Evolutionary conservation across 2,113 vertebrate species (phyloP).

Genomic region (Anser cygnoides): DNA sequence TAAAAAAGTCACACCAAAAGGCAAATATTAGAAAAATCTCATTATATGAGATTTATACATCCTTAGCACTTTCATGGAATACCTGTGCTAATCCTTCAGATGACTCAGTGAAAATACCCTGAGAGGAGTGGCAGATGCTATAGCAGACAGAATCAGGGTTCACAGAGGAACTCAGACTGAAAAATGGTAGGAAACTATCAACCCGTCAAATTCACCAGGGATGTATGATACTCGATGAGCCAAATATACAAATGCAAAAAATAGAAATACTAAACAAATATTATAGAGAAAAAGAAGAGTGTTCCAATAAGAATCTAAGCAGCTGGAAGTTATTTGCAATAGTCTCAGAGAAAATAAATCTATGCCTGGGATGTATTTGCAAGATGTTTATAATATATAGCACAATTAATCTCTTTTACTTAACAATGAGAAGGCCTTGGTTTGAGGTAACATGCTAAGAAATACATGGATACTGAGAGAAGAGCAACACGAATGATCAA

Average conservation of each 20-base stretch:
- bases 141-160: neutral
- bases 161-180: neutral
- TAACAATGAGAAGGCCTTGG: neutral
- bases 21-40: neutral
- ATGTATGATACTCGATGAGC: neutral
- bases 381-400: neutral
- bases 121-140: neutral
- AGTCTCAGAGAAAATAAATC: neutral
- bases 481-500: neutral
- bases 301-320: neutral
- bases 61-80: neutral
- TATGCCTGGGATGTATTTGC: neutral
- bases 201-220: neutral
- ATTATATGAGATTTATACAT: neutral
- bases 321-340: neutral
- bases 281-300: neutral
- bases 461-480: neutral
- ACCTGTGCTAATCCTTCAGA: neutral
- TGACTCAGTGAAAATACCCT: neutral
- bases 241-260: neutral
- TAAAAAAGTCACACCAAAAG: neutral
- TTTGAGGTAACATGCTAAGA: neutral
- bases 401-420: neutral
- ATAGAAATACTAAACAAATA: neutral
- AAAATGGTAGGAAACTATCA: neutral